Base-by-base conservation (phyloP, 1,140 invertebrate genomes). In the Heliconius hewitsoni region DNA sequence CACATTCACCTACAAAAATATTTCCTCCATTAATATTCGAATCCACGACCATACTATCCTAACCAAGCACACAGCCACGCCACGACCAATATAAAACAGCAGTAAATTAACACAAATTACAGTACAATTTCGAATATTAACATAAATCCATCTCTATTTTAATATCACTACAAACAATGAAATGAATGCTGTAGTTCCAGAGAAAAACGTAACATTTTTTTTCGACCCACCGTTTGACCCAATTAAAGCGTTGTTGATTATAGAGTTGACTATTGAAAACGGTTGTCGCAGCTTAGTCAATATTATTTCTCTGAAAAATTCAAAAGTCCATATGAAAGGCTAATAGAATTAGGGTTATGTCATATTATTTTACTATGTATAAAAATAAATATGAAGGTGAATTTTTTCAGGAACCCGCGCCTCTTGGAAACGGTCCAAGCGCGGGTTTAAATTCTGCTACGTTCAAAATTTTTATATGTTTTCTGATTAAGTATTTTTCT, bases 251-350 rank as follows among this genome's bases (percentile, higher is more conserved):
- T 76, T 76, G 74, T 75, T 75, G 57, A 76, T 76, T 70, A 76
- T 70, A 55, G 74, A 70, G 55, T 23, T 57, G 55, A 73, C 73
- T 52, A 74, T 79, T 52, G 73, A 73, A 79, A 70, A n/a, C 74
- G 60, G 74, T 79, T 79, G 73, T 73, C 57, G 70, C 60, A 70
- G 77, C 74, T 79, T 79, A 74, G 77, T 70, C 77, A 60, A 73
- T 74, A 74, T 74, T 74, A 73, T 52, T 74, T 57, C 46, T 52
- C 60, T 79, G 73, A 79, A 79, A 79, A 79, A 79, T 74, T 79
- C 73, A 79, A 52, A 52, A 23, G 57, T 42, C 74, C 77, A 79
- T 79, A 60, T 79, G 77, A 73, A 37, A 8, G 39, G 73, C 60
- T 73, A 79, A 79, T 79, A 79, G 42, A 60, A 19, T 73, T 66